Evolutionary conservation across 2,797 vertebrate genomes (phyloP).

Genomic region (Molossus alvarezi): DNA sequence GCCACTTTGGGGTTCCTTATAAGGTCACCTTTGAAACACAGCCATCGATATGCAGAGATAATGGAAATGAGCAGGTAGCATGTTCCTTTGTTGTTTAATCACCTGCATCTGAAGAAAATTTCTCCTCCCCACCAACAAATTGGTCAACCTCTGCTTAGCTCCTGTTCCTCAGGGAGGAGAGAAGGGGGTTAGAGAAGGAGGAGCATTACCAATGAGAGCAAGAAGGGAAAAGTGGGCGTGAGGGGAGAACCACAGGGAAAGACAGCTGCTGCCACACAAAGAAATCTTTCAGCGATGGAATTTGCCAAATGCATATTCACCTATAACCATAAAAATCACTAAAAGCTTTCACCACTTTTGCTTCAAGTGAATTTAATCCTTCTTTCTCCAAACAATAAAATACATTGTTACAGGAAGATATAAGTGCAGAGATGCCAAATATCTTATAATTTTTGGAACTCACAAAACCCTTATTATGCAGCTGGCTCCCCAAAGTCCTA

Average conservation of each 20-base stretch:
- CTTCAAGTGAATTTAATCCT: conserved; percentile 58
- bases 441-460: conserved; percentile 63
- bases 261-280: neutral
- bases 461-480: conserved; percentile 60
- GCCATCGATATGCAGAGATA: neutral
- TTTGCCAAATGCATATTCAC: conserved; percentile 67
- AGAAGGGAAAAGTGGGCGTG: neutral
- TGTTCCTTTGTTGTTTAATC: conserved; percentile 43
- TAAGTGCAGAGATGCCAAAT: conserved; percentile 57
- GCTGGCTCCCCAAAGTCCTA: conserved; percentile 53
- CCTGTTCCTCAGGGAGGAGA: neutral
- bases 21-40: conserved; percentile 12
- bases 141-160: neutral
- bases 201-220: neutral
- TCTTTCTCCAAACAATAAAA: conserved; percentile 75
- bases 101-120: neutral
- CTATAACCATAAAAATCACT: conserved; percentile 62
- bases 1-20: neutral
- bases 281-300: neutral
- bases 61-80: neutral
- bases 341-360: conserved; percentile 59
- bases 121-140: neutral
- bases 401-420: conserved; percentile 64
- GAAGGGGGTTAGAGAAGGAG: neutral
- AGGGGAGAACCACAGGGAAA: neutral